phyloP scores from a whole-genome alignment of 2,888 invertebrate species.

The Harmothoe impar region DNA sequence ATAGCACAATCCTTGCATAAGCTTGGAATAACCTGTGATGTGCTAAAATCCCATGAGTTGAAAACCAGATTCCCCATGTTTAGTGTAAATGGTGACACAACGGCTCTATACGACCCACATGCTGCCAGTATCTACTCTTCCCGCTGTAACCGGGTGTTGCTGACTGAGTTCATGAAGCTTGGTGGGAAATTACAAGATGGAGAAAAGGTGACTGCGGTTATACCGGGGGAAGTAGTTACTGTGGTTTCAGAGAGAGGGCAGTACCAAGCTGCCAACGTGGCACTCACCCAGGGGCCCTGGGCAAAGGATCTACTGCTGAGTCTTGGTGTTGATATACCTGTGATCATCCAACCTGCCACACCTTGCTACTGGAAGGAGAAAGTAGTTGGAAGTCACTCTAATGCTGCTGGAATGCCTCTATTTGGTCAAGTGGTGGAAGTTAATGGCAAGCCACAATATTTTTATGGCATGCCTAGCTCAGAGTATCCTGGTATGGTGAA shows the following conservation, averaged over 20 bases:
- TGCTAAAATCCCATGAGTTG: not conserved
- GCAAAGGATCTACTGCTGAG: conserved; percentile 73
- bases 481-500: conserved; percentile 82
- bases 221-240: conserved; percentile 73
- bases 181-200: conserved; percentile 76
- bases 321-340: conserved; percentile 76
- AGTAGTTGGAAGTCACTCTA: conserved; percentile 64
- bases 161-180: not conserved
- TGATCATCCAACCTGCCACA: conserved; percentile 75
- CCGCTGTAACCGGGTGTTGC: conserved; percentile 18
- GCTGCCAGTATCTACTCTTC: not conserved
- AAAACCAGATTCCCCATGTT: not conserved
- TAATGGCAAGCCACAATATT: not conserved
- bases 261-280: conserved; percentile 73
- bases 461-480: conserved; percentile 76
- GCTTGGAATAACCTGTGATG: not conserved
- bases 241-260: conserved; percentile 72
- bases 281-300: conserved; percentile 80
- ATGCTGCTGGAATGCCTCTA: conserved; percentile 18
- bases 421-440: not conserved
- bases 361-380: conserved; percentile 78
- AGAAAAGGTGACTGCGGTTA: conserved; percentile 73
- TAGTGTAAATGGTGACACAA: not conserved
- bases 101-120: not conserved
- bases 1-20: not conserved